These are phyloP conservation scores for Pemphigus obesinymphae DNA, from an alignment of 1,140 invertebrate genomes.

Conservation along the genomic window DNA sequence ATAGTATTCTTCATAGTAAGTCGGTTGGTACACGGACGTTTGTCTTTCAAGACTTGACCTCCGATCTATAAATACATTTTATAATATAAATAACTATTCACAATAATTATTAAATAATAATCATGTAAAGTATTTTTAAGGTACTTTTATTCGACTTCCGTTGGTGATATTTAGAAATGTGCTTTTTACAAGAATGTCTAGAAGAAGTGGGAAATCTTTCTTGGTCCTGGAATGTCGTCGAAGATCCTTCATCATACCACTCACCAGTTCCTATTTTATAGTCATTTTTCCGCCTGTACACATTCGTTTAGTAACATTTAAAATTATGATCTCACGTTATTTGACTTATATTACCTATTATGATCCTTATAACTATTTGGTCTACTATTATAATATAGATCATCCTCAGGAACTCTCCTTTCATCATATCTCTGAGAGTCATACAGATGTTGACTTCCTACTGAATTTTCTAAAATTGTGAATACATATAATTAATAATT, in stretches of 20 bases:
- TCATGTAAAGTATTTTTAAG: not conserved
- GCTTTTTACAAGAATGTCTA: conserved; percentile 36
- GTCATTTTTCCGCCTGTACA: conserved; percentile 15
- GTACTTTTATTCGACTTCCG: conserved; percentile 18
- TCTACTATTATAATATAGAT: conserved; percentile 85
- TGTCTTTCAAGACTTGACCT: conserved; percentile 33
- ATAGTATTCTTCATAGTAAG: conserved; percentile 26
- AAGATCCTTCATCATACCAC: conserved; percentile 28
- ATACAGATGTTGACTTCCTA: not conserved
- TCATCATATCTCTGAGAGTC: conserved; percentile 24
- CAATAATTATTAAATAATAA: no score
- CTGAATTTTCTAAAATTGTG: not conserved
- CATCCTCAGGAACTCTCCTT: conserved; percentile 55
- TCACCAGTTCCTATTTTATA: conserved; percentile 18
- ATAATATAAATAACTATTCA: not conserved
- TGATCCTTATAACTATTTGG: conserved; percentile 62
- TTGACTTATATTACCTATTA: conserved; percentile 12
- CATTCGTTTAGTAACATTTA: no score
- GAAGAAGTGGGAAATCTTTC: conserved; percentile 11
- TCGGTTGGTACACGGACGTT: not conserved
- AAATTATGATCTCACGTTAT: not conserved
- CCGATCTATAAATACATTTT: not conserved
- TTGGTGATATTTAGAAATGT: conserved; percentile 31
- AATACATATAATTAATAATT: not conserved
- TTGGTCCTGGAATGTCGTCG: conserved; percentile 2